Base-by-base conservation (phyloP, 2,888 invertebrate genomes). In the Erebia palarica region DNA sequence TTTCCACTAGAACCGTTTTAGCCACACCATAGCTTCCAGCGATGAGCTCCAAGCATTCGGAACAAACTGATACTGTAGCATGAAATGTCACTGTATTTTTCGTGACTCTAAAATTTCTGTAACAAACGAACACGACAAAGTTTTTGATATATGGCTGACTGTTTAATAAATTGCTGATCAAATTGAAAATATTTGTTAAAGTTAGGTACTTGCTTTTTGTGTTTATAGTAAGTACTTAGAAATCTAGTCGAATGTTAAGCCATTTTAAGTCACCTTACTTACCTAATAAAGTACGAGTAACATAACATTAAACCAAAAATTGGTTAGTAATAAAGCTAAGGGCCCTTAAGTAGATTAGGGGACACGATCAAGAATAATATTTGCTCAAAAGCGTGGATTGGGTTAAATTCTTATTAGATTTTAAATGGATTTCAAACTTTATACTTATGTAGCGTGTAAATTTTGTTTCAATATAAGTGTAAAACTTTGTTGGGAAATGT, bases 41-140 rank as follows among this genome's bases (percentile, higher is more conserved):
- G 42, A 55, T 61, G 60, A 44, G 27, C 59, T 36, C 51, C 71
- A 69, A 71, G 73, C 65, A 68, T 27, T 71, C 65, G 65, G 68
- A 73, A 73, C 51, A 59, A 71, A 71, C 67, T 63, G 63, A 70
- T 57, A 66, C 42, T 55, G 53, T 60, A 58, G 49, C 74, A 74
- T 59, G 74, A 73, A 74, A 74, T 73, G 73, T 59, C 74, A 74
- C 44, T 18, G 66, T 66, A 66, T 21, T 66, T 65, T 65, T 65
- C 3, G 53, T 42, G 53, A n/a, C 14, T 16, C 16, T 36, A 14
- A 16, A 42, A n/a, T 8, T 42, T 36, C 11, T 36, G 8, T 16
- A 18, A 16, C 18, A 9, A 55, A 18, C 10, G 55, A 55, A 36
- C 27, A 59, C n/a, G 42, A 59, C 36, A 4, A 58, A 58, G 58